phyloP scores from a whole-genome alignment of 2,888 invertebrate genomes.

The Andrena bicolor region DNA sequence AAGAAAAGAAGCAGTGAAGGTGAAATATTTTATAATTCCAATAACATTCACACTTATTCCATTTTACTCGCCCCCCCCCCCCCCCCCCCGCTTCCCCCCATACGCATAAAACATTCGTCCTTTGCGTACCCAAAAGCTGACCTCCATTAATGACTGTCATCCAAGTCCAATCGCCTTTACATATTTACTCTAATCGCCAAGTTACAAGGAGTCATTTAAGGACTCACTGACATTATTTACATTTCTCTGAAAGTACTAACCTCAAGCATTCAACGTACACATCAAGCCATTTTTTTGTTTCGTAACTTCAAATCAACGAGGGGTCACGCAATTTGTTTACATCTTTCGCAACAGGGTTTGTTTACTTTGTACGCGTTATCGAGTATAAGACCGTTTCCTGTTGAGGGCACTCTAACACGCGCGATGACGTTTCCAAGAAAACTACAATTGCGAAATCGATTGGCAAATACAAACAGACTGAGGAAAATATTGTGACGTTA shows the following conservation, averaged over 20 bases:
- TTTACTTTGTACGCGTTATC: neutral
- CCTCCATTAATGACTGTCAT: neutral
- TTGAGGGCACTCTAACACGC: slow-evolving; percentile 3
- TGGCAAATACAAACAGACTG: neutral
- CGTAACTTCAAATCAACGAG: too few relatives aligned
- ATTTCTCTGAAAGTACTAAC: neutral
- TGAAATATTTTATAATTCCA: neutral
- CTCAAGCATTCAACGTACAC: neutral
- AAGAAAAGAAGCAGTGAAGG: slow-evolving; percentile 15
- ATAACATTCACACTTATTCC: slow-evolving; percentile 11
- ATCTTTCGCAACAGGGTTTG: neutral
- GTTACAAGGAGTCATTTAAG: neutral
- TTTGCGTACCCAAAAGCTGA: neutral
- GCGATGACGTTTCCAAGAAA: slow-evolving; percentile 26
- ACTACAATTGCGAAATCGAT: slow-evolving; percentile 18
- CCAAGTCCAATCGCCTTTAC: neutral
- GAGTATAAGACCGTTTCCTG: neutral
- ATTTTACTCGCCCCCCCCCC: too few relatives aligned
- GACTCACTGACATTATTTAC: neutral
- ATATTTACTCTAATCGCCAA: neutral
- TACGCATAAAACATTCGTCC: neutral
- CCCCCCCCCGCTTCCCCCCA: too few relatives aligned
- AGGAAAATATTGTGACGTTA: neutral
- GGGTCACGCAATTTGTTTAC: slow-evolving; percentile 3
- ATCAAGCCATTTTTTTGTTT: neutral